Base-by-base conservation (phyloP, 2,113 vertebrate genomes). In the Nerophis ophidion region DNA sequence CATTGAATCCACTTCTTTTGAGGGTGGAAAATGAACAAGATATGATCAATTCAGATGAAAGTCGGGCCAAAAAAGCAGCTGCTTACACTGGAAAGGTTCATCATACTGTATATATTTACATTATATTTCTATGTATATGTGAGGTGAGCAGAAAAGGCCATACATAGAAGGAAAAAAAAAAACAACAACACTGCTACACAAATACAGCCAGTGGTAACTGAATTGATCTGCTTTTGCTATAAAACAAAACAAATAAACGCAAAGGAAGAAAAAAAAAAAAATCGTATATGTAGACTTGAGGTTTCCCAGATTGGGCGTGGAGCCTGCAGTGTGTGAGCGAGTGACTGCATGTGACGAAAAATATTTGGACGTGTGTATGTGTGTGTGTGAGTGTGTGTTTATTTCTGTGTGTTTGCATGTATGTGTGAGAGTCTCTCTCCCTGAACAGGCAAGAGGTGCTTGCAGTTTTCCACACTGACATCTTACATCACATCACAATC, bases 221-320 rank as follows among this genome's bases (percentile, higher is more conserved):
- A 73, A 66, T 38, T 55, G 65, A 57, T 74, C 17, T 54, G 53
- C 57, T 59, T 70, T 64, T 19, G 45, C 61, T 55, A 59, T 56
- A 85, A 81, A 80, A 77, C 79, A 58, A 79, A 79, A 73, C 73
- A 57, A 73, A 76, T 8, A 72, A 84, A 77, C 68, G 69, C 50
- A 74, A 75, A 77, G 70, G 36, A 68, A 26, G 70, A 63, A 77
- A 69, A 56, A 78, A 68, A 68, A 71, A 65, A 77, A 71, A 56
- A 78, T 73, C 79, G 40, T 56, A 56, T 65, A 76, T 68, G 76
- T 66, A 68, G 73, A 81, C 80, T 85, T 86, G 86, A 89, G 88
- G 88, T 89, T 87, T 85, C 86, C 77, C 81, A 86, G 83, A 83
- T 80, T 75, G 84, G 76, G 69, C 82, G 66, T 59, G 17, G 61